phyloP scores from a whole-genome alignment of 2,888 invertebrate species.

The Andrena flavipes region DNA sequence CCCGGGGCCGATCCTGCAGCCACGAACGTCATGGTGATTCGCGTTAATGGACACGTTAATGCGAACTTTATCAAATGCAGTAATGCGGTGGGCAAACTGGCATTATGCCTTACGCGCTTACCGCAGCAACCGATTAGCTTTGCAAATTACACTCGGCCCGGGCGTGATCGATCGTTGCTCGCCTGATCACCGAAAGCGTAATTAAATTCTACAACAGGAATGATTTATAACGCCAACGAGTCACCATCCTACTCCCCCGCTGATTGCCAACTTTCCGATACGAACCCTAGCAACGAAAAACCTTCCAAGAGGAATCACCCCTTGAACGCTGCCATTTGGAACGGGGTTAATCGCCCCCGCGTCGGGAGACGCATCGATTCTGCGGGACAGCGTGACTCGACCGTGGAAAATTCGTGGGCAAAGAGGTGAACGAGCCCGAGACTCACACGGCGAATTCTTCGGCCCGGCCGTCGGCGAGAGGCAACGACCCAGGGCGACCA shows the following conservation, averaged over 20 bases:
- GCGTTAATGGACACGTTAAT: slow-evolving; percentile 67
- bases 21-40: slow-evolving; percentile 27
- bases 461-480: slow-evolving; percentile 30
- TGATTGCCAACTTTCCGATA: neutral
- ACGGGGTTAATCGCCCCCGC: too few relatives aligned
- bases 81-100: slow-evolving; percentile 67
- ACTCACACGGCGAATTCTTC: slow-evolving; percentile 51
- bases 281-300: too few relatives aligned
- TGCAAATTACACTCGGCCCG: slow-evolving; percentile 65
- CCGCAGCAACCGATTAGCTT: slow-evolving; percentile 70
- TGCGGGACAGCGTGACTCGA: neutral
- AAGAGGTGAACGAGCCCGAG: neutral
- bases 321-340: too few relatives aligned
- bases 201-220: slow-evolving; percentile 63
- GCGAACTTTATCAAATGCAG: slow-evolving; percentile 69
- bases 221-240: slow-evolving; percentile 41
- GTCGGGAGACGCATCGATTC: too few relatives aligned
- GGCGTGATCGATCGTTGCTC: slow-evolving; percentile 61
- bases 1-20: slow-evolving; percentile 2
- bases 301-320: too few relatives aligned
- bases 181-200: slow-evolving; percentile 62
- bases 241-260: neutral
- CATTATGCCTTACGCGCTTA: slow-evolving; percentile 65
- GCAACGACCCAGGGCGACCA: slow-evolving; percentile 54
- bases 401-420: slow-evolving; percentile 29